Evolutionary conservation across 2,113 vertebrate genomes (phyloP).

Genomic region (Dipodomys spectabilis): DNA sequence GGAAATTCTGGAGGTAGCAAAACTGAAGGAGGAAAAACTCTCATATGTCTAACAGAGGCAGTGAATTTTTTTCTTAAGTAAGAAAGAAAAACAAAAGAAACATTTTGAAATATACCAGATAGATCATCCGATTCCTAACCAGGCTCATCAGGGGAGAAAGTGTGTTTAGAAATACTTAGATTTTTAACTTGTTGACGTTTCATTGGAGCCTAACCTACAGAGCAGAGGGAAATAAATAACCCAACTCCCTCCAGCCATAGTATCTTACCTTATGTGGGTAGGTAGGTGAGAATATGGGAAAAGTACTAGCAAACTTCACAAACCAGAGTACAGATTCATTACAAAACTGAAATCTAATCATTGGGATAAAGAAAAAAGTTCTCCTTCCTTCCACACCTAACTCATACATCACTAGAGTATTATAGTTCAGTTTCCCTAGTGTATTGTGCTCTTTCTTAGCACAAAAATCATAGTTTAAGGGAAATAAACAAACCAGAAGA

Average conservation of each 20-base stretch:
- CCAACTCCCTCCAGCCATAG: no score
- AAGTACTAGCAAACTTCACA: neutral
- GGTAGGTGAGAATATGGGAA: no score
- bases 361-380: neutral
- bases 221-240: neutral
- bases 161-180: neutral
- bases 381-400: neutral
- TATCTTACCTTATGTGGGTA: neutral
- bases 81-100: neutral
- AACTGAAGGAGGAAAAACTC: neutral
- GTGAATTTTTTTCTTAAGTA: no score
- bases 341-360: neutral
- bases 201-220: neutral
- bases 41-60: neutral
- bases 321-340: neutral
- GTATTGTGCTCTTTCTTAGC: neutral
- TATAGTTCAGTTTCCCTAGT: neutral
- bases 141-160: no score
- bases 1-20: neutral
- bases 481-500: neutral
- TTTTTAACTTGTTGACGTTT: neutral
- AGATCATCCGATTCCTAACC: neutral
- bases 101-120: neutral
- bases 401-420: neutral
- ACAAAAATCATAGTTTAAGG: neutral